Evolutionary conservation across 2,113 vertebrate genomes (phyloP).

Genomic region (Corythoichthys haematopterus): DNA sequence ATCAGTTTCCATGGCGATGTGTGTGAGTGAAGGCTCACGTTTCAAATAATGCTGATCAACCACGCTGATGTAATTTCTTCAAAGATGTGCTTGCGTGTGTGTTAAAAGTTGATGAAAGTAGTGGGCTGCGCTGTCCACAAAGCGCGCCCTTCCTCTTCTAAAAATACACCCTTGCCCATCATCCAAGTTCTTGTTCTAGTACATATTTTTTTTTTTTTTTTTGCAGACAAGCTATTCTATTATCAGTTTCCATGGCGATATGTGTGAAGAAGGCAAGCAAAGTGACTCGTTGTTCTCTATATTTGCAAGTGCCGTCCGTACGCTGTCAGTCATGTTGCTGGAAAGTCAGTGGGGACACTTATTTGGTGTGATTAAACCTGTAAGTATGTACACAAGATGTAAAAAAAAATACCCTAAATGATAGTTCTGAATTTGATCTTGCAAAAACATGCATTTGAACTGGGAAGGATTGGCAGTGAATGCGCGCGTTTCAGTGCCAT

Average conservation of each 20-base stretch:
- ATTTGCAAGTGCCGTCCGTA: not conserved
- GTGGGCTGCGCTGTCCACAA: not conserved
- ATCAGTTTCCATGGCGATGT: slow-evolving; percentile 71
- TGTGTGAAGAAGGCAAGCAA: slow-evolving; percentile 12
- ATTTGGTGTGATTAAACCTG: not conserved
- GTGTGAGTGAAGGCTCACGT: slow-evolving; percentile 32
- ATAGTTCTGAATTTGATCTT: too few relatives aligned
- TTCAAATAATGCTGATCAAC: not conserved
- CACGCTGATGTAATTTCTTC: not conserved
- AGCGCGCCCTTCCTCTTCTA: slow-evolving; percentile 1
- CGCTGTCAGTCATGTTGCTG: not conserved
- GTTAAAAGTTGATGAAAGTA: slow-evolving; percentile 11
- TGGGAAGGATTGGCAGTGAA: too few relatives aligned
- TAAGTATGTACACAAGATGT: too few relatives aligned
- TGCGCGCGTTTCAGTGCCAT: too few relatives aligned
- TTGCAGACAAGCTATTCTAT: slow-evolving; percentile 53
- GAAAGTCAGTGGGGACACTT: not conserved
- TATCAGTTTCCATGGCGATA: slow-evolving; percentile 71
- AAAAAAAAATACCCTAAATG: too few relatives aligned
- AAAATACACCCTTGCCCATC: slow-evolving; percentile 18
- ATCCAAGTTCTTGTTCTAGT: slow-evolving; percentile 17
- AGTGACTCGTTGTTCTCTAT: not conserved
- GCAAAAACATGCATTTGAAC: too few relatives aligned
- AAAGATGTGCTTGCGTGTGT: not conserved
- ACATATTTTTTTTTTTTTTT: slow-evolving; percentile 15